Evolutionary conservation across 2,888 invertebrate species (phyloP).

Genomic region (Miltochrista miniata): DNA sequence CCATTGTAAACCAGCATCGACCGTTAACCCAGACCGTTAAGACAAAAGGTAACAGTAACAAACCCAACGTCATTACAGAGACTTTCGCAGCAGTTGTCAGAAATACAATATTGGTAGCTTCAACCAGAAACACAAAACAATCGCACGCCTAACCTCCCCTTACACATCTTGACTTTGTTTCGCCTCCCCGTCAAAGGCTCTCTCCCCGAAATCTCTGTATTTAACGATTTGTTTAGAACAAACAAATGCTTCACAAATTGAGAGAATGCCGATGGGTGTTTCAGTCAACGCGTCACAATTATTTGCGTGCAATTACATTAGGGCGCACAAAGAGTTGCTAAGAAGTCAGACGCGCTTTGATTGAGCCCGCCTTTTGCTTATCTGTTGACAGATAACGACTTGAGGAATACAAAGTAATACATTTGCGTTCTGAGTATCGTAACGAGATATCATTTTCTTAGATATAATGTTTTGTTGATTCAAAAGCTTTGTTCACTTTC

Average conservation of each 20-base stretch:
- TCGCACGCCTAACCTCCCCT: slow-evolving; percentile 12
- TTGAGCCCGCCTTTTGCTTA: slow-evolving; percentile 5
- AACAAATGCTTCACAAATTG: slow-evolving; percentile 29
- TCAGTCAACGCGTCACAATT: slow-evolving; percentile 29
- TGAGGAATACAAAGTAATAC: neutral
- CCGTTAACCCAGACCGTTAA: too few species aligned
- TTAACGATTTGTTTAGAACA: slow-evolving; percentile 30
- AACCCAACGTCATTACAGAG: slow-evolving; percentile 20
- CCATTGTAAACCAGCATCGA: too few species aligned
- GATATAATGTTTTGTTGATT: slow-evolving; percentile 1
- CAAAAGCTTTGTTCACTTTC: neutral
- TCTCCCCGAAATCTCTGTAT: slow-evolving; percentile 18
- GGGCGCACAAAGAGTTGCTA: slow-evolving; percentile 31
- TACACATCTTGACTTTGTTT: neutral
- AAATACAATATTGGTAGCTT: slow-evolving; percentile 55
- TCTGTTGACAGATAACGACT: slow-evolving; percentile 7
- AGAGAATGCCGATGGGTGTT: slow-evolving; percentile 24
- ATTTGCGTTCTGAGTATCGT: neutral
- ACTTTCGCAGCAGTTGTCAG: slow-evolving; percentile 38
- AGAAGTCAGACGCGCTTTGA: slow-evolving; percentile 22
- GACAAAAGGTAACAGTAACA: slow-evolving; percentile 5
- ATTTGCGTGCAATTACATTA: slow-evolving; percentile 41
- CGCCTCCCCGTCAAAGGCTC: slow-evolving; percentile 6
- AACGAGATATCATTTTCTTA: slow-evolving; percentile 1
- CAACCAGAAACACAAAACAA: slow-evolving; percentile 55